These are phyloP conservation scores for Copidosoma aretas DNA, from an alignment of 2,888 invertebrate genomes.

Conservation along the genomic window DNA sequence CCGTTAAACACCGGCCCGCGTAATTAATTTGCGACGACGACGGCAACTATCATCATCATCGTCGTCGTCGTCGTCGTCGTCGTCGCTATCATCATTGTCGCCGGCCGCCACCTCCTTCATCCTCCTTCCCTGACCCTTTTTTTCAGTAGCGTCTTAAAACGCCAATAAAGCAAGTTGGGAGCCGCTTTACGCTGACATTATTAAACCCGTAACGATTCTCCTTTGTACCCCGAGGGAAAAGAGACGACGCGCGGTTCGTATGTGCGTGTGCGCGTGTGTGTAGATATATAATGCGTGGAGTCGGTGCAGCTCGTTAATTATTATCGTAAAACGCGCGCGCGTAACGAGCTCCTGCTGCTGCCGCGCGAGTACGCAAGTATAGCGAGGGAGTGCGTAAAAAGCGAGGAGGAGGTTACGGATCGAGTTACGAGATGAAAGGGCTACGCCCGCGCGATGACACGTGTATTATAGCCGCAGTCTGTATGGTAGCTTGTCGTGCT, in stretches of 20 bases:
- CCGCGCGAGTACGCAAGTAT: neutral
- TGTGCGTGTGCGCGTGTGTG: too few relatives aligned
- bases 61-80: too few relatives aligned
- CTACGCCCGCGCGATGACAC: neutral
- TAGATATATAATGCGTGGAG: neutral
- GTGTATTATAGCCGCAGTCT: neutral
- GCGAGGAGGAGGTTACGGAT: neutral
- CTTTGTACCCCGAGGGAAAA: neutral
- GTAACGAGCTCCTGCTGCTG: neutral
- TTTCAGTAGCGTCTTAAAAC: conserved; percentile 11
- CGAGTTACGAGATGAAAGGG: neutral
- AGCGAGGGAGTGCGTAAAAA: neutral
- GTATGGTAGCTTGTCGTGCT: neutral
- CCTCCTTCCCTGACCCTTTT: neutral
- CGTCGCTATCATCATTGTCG: too few relatives aligned
- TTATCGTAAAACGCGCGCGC: conserved; percentile 7
- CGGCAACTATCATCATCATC: neutral
- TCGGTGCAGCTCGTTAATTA: conserved; percentile 17
- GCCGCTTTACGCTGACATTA: neutral
- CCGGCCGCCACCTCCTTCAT: too few relatives aligned
- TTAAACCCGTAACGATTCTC: neutral
- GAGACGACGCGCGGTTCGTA: neutral
- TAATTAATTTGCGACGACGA: neutral
- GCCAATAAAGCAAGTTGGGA: conserved; percentile 8
- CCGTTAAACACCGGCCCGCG: neutral